Base-by-base conservation (phyloP, 2,113 vertebrate species). In the Ornithorhynchus anatinus region DNA sequence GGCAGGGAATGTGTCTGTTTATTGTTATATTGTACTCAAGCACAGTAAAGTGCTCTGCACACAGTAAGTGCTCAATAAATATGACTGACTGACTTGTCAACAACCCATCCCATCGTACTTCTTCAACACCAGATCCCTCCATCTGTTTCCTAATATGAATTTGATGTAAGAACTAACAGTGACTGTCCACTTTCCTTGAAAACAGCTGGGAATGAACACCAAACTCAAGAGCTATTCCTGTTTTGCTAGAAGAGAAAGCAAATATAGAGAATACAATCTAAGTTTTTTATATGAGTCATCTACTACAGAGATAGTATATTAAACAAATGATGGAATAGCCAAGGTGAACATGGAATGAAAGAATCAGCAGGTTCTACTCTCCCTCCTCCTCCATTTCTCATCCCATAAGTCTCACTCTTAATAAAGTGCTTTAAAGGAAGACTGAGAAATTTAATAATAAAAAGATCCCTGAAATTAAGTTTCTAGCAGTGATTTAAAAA, bases 391-490 rank as follows among this genome's bases (percentile, higher is more conserved):
- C 79, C 73, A 81, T 54, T 75, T 7, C 35, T 45, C 44, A 73
- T 68, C 35, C 72, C 74, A 82, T 48, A 19, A 89, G 57, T 35
- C 10, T 0, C 64, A 47, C 19, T 79, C 38, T 51, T 50, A 32
- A 84, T 61, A 74, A 87, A 68, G 45, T 69, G 52, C 31, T 53
- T 77, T 65, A 89, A 87, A 88, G 31, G 47, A 81, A 84, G 76
- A 65, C 42, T 53, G 38, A 63, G 61, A 86, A 76, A 80, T 79
- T 70, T 71, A 81, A 64, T 75, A 16, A 38, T 36, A 37, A 43
- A 13, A 13, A 44, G 25, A 50, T 75, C 59, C 17, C 33, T 77
- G 70, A 85, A 88, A 86, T 89, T 81, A 88, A 77, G 77, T 86
- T 84, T 72, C 69, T 66, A 66, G 51, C 45, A 82, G 44, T 50